These are phyloP conservation scores for Spinibarbus caldwelli DNA, from an alignment of 2,797 vertebrate species.

Conservation along the genomic window DNA sequence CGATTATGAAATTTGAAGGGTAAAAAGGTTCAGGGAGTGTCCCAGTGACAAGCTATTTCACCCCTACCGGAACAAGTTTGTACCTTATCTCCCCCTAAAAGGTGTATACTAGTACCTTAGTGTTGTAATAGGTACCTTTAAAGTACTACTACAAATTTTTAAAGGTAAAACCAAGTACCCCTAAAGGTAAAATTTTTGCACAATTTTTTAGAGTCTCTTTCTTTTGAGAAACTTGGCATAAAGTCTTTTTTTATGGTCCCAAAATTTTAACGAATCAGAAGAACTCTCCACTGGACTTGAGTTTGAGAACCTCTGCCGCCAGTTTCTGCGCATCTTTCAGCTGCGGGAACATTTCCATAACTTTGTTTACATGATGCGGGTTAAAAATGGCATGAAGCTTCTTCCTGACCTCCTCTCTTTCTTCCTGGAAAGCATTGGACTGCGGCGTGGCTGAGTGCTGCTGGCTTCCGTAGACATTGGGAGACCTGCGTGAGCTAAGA, in stretches of 20 bases:
- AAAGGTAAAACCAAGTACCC: neutral
- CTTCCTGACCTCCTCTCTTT: constrained; percentile 81
- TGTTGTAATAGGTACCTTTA: neutral
- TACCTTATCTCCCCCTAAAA: neutral
- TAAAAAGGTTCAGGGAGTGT: too few species aligned
- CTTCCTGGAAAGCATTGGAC: constrained; percentile 69
- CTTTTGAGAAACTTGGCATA: neutral
- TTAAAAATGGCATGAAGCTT: constrained; percentile 92
- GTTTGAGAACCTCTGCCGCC: constrained; percentile 87
- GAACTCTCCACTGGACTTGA: constrained; percentile 75
- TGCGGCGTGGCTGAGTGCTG: constrained; percentile 67
- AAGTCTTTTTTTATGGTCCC: neutral
- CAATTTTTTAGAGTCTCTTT: neutral
- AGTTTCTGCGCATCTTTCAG: constrained; percentile 87
- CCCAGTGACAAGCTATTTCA: too few species aligned
- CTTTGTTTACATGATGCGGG: constrained; percentile 84
- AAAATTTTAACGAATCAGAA: constrained; percentile 53
- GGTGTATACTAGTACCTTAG: neutral
- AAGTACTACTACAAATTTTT: neutral
- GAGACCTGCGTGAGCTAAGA: constrained; percentile 48
- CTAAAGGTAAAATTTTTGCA: neutral
- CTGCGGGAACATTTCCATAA: constrained; percentile 89
- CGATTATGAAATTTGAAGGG: too few species aligned
- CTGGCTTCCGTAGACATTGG: constrained; percentile 55
- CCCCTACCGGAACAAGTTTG: neutral